Base-by-base conservation (phyloP, 2,888 invertebrate species). In the Aleiodes leptofemur region DNA sequence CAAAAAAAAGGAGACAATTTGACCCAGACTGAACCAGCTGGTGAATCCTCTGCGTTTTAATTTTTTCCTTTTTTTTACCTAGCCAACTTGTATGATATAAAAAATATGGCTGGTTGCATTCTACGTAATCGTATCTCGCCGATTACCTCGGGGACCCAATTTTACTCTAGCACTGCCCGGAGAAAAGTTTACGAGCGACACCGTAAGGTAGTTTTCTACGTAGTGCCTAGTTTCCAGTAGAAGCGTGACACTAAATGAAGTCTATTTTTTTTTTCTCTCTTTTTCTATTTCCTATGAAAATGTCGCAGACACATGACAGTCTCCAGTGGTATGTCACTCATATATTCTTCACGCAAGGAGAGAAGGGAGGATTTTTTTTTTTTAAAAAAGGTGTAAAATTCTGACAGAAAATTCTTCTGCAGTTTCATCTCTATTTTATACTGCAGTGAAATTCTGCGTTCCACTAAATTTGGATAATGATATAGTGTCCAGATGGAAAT, bases 141-240 rank as follows among this genome's bases (percentile, higher is more conserved):
- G 77, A 79, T 79, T 79, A 79, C 79, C 79, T 79, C 76, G 76
- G 79, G 79, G 79, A 79, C 79, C 77, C 79, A 79, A 79, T 79
- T 79, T 79, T 74, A 69, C 76, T 77, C 59, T 64, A 77, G 76
- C 77, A 74, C 74, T 77, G 79, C 77, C 77, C 74, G 74, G 79
- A 76, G 79, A 76, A 64, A 79, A 79, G 77, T 79, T 79, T 79
- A 79, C 77, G 79, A 74, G 71, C 76, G 69, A 71, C 74, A 71
- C 48, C 23, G 38, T 74, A 55, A 74, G 74, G 69, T 74, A 77
- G 69, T 72, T 23, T 23, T 69, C 69, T 57, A 31, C 66, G 66
- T 70, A 61, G 51, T 3, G 50, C n/a, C 56, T 23, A 56, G 56
- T 56, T 56, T 8, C 29, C 64, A 16, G 55, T 43, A 64, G 68